Percentiles rank a stretch among this genome's conserved stretches.
These are phyloP conservation scores for Dryas iulia DNA, from an alignment of 1,140 invertebrate species.

Conservation along the genomic window DNA sequence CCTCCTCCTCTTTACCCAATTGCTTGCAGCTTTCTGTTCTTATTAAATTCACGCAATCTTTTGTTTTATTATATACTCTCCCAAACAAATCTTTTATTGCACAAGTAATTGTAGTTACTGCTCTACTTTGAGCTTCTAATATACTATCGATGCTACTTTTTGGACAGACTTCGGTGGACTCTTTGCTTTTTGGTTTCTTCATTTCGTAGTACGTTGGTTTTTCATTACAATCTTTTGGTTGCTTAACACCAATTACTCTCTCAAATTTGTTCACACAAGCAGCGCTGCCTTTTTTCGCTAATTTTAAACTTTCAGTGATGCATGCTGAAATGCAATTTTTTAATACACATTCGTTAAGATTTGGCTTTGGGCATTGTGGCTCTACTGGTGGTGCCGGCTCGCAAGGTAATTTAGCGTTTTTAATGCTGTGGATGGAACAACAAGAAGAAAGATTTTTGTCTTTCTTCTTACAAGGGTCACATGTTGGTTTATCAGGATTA, in stretches of 20 bases:
- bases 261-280: conserved; percentile 31
- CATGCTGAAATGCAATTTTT: conserved; percentile 31
- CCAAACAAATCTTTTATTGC: conserved; percentile 42
- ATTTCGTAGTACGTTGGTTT: conserved; percentile 35
- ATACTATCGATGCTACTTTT: conserved; percentile 26
- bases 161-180: background rate
- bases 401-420: conserved; percentile 8
- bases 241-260: conserved; percentile 33
- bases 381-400: conserved; percentile 4
- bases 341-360: conserved; percentile 22
- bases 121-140: conserved; percentile 29
- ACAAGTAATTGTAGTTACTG: conserved; percentile 40
- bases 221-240: conserved; percentile 29
- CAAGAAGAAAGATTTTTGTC: conserved; percentile 12
- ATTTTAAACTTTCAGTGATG: conserved; percentile 28
- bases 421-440: background rate
- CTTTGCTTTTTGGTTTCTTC: conserved; percentile 28
- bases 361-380: conserved; percentile 20
- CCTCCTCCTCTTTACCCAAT: background rate
- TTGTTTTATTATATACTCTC: conserved; percentile 44
- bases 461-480: conserved; percentile 1
- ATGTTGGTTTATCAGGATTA: conserved; percentile 2
- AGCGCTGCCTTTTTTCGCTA: conserved; percentile 29
- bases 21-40: conserved; percentile 35
- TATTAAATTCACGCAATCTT: conserved; percentile 44